Base-by-base conservation (phyloP, 2,888 invertebrate genomes). In the Folsomia manolachei region DNA sequence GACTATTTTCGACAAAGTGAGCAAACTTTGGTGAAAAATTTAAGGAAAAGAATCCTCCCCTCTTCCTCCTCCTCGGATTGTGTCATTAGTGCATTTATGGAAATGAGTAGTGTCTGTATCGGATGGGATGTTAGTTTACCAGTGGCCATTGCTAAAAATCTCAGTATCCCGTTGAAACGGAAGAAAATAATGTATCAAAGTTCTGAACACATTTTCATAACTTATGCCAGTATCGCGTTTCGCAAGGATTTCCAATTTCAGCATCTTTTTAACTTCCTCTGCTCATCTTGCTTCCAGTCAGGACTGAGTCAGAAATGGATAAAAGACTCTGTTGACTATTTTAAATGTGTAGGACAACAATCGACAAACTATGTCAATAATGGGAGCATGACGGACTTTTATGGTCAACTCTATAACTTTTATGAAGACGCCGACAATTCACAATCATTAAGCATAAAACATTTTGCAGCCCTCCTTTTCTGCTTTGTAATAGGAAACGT, bases 1-100 rank as follows among this genome's bases (percentile, higher is more conserved):
- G 72, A 39, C 1, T 73, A 69, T 71, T 77, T 79, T 25, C 71
- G 71, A 52, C 62, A 66, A 23, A 75, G 72, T 53, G 26, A 66
- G 0, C 62, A 70, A 19, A 72, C 75, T 1, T 21, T 72, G 53
- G 52, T 78, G 2, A 61, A 68, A 24, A 70, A 60, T 66, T 56
- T 72, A 9, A 27, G 65, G 60, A 71, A 27, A 26, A 63, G 73
- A 53, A n/a, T 73, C 23, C 65, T 60, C 2, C 9, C 63, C 9
- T 53, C 70, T 24, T 60, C 66, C 21, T 63, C 69, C n/a, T 52
- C 76, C 0, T 27, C 61, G 0, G 53, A 66, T 1, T 76, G 77
- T 52, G 69, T 73, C 4, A 25, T 70, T 4, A 27, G 52, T 7
- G 73, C 74, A 21, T 77, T 77, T 39, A 21, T 66, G 9, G 56